A percentile compares a stretch with the other conserved stretches of the same genome.
Evolutionary conservation across 2,888 invertebrate species (phyloP).

Genomic region (Mythimna albipuncta): DNA sequence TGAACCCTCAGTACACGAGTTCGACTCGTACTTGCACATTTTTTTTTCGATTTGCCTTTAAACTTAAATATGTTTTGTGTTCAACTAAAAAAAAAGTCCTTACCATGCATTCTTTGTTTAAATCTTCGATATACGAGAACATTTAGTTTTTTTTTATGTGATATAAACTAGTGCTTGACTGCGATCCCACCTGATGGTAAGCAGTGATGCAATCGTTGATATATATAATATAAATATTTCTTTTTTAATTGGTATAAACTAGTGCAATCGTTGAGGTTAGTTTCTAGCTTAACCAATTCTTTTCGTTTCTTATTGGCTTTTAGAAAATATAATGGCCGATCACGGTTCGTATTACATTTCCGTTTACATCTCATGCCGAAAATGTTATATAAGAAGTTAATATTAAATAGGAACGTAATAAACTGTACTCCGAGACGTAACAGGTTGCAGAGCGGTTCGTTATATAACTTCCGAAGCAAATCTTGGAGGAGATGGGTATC

Average conservation of each 20-base stretch:
- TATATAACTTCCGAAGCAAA: slow-evolving; percentile 32
- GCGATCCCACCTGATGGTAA: no score
- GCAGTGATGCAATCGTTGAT: no score
- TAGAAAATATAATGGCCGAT: background rate
- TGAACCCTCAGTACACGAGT: no score
- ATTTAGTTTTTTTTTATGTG: no score
- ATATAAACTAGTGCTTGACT: no score
- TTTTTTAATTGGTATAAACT: no score
- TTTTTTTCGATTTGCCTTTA: no score
- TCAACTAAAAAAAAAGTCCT: background rate
- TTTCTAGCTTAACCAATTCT: background rate
- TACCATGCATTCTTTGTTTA: background rate
- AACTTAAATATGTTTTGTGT: background rate
- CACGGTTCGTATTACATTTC: background rate
- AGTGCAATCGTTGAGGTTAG: no score
- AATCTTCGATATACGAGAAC: no score
- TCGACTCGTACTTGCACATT: no score
- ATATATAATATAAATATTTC: no score
- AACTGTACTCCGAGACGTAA: slow-evolving; percentile 30
- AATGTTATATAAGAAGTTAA: slow-evolving; percentile 1
- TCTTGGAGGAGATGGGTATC: background rate
- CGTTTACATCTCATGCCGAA: background rate
- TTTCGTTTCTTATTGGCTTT: background rate
- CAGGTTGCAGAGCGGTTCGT: slow-evolving; percentile 27
- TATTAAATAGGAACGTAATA: background rate